Conservation (phyloP, 2,113 vertebrate genomes). For the Pomatorhinus ruficollis region DNA sequence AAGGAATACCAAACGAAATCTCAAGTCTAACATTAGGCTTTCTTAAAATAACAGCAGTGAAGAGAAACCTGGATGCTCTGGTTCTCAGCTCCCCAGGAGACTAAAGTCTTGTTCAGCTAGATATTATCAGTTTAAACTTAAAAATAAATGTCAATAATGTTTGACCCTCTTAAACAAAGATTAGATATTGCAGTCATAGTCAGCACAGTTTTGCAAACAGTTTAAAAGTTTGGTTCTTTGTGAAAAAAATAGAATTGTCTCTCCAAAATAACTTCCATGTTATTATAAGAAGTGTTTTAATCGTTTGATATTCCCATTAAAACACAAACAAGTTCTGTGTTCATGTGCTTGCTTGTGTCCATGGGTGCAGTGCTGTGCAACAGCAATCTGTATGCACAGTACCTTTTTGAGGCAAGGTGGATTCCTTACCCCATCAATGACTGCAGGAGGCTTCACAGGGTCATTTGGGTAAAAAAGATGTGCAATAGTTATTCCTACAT, state of each 20-base stretch:
- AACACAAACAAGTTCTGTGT: background rate
- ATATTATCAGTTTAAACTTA: background rate
- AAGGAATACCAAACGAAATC: background rate
- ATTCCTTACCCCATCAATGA: background rate
- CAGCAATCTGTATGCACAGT: background rate
- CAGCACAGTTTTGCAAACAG: background rate
- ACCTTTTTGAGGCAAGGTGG: background rate
- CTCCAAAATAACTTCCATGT: background rate
- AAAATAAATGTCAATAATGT: background rate
- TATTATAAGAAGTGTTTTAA: background rate
- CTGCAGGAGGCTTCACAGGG: background rate
- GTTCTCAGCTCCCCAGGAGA: background rate
- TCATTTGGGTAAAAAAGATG: background rate
- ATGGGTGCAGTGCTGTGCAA: background rate
- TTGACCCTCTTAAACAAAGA: background rate
- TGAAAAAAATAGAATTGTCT: background rate
- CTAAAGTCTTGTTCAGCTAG: background rate
- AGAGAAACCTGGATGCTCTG: background rate
- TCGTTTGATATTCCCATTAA: background rate
- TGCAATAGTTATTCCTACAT: background rate
- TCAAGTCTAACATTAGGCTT: background rate
- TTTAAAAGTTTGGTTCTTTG: background rate
- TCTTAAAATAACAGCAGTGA: background rate
- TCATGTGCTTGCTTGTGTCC: fast-evolving
- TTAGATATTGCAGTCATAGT: background rate